Conservation (phyloP, 1,140 invertebrate genomes). For the Diuraphis noxia region DNA sequence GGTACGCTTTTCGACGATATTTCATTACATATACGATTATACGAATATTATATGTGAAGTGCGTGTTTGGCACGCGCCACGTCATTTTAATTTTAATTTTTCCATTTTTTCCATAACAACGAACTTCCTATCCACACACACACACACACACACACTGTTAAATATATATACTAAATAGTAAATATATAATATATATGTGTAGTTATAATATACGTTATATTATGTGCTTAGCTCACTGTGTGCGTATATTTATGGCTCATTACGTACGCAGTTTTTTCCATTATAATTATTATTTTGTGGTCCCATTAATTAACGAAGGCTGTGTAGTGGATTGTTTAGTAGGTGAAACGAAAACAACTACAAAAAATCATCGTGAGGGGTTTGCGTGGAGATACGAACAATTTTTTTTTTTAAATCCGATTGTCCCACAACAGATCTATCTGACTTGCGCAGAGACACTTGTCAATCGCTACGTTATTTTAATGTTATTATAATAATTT, state of each 20-base stretch:
- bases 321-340: background rate
- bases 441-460: background rate
- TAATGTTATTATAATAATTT: background rate
- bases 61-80: slow-evolving; percentile 50
- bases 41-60: slow-evolving; percentile 6
- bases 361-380: background rate
- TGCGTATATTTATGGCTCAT: background rate
- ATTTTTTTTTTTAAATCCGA: background rate
- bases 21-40: slow-evolving; percentile 38
- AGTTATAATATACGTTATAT: background rate
- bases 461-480: background rate
- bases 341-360: background rate
- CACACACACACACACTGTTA: background rate
- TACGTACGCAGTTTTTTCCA: slow-evolving; percentile 13
- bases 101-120: slow-evolving; percentile 6
- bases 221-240: background rate
- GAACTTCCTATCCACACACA: background rate
- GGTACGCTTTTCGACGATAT: background rate
- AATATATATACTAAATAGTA: too few relatives aligned
- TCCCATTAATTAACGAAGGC: slow-evolving; percentile 28
- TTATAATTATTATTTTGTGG: background rate
- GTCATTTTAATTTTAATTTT: slow-evolving; percentile 30
- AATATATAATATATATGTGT: background rate
- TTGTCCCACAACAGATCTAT: background rate
- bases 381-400: background rate